Evolutionary conservation across 2,888 invertebrate species (phyloP), one percentile per base, ranked within the genome.

Genomic region (Drosophila vallismaia): DNA sequence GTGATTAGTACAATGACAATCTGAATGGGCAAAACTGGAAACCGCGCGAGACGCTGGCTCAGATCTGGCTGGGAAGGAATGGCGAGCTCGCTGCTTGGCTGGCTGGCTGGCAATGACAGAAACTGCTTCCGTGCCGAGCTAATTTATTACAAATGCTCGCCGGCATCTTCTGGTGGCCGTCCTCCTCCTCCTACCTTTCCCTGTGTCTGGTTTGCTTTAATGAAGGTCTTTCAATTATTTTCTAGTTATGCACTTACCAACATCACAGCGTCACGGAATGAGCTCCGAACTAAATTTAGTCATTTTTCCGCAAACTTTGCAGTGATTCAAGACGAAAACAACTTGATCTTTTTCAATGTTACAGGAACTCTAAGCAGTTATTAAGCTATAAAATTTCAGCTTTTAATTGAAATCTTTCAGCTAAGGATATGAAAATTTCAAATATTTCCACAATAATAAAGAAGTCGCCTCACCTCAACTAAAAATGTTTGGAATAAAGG

Each of bases 1-100:
- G 64, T 86, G 87, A 80, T 86, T 81, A 77, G 78, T 67, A 59
- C 54, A 70, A 77, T 86, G 85, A 72, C 84, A 80, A 84, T 73
- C 78, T 73, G 67, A 80, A 69, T 64, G 69, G 53, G 46, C 66
- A 29, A 38, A 36, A 59, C 55, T 52, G 44, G 36, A 45, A 49
- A 38, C 48, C 50, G 54, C 54, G 62, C 63, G 40, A 55, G 59
- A 36, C 33, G 14, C 31, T 31, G 42, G 12, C 29, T 44, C 36
- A 45, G 31, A 40, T 19, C 49, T 44, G 19, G 19, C 31, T 12
- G 46, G 33, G 28, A 66, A 66, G 29, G 50, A 57, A 44, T 52
- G 48, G 36, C 36, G n/a, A 28, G 12, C 36, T n/a, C 38, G 28
- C 10, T 33, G 33, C 28, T 28, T 28, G 19, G 36, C 4, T 46